Evolutionary conservation across 1,140 invertebrate species (phyloP), one percentile per base, ranked within the genome.

Genomic region (Heterodera schachtii): DNA sequence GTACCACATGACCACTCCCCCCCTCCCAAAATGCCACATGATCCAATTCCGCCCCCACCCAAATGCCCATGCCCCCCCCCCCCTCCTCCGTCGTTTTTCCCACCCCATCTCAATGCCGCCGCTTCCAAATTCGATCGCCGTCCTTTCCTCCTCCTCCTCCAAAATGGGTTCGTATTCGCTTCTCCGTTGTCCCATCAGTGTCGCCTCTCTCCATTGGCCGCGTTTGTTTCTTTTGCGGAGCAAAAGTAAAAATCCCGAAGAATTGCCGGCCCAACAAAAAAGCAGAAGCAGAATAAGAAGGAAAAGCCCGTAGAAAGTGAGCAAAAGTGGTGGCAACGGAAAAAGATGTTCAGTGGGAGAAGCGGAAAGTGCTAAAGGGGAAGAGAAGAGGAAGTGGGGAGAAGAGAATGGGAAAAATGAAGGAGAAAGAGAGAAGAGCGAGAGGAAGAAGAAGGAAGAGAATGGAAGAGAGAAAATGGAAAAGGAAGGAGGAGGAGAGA

Each of bases 261-360:
- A 43, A n/a, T 71, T 71, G 31, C 69, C 69, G 31, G 69, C 69
- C 69, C 69, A 71, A 41, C 69, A 71, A 41, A 71, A 46, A 41
- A 71, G 69, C 9, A 71, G 69, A 4, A 71, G 43, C 41, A 71
- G 1, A 46, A 71, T 71, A 41, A 71, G n/a, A 3, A 71, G 31
- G 44, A 71, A 71, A 19, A 71, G 44, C 2, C 8, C 31, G 31
- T 41, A 71, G 43, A 46, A 71, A 4, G 43, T 11, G 11, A 71
- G 1, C 41, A 71, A 71, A 11, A 71, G 69, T 11, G 69, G 69
- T 11, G 31, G 69, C 31, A 71, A 19, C 69, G 69, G 19, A 13
- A 46, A 71, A 41, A 46, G 19, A n/a, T 41, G 7, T 13, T 41
- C 69, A n/a, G 6, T n/a, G 69, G 69, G 41, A 46, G 69, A 46